Evolutionary conservation across 1,140 invertebrate genomes (phyloP), one percentile per base, ranked within the genome.

Genomic region (Macrostomum lignano): DNA sequence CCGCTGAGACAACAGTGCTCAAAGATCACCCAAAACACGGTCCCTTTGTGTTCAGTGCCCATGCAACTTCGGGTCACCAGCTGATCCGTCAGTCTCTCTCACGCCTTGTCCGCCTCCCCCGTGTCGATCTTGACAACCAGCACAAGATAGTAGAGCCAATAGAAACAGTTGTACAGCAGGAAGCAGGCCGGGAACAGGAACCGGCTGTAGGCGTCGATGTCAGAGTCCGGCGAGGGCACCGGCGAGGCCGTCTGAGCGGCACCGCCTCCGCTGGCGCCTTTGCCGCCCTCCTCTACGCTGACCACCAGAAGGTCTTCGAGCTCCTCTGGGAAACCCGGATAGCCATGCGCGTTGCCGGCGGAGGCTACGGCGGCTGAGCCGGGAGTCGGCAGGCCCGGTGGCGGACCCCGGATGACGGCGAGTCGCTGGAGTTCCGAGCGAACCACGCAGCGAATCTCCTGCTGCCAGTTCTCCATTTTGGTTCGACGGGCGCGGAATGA

Each of bases 401-500:
- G n/a, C n/a, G n/a, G n/a, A n/a, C n/a, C n/a, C n/a, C n/a, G n/a
- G n/a, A n/a, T n/a, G n/a, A n/a, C n/a, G n/a, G n/a, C n/a, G n/a
- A n/a, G n/a, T n/a, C n/a, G n/a, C 9, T 14, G 26, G 6, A 33
- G 20, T 33, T 33, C 32, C 14, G 24, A 9, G 10, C 19, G 32
- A 21, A 33, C 32, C 10, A 20, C 19, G n/a, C 26, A 14, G 7
- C 19, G 32, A 21, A 33, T 25, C 11, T 33, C 32, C 7, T 11
- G 14, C 19, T 33, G 13, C 32, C 32, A 33, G 5, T n/a, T 6
- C 4, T n/a, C 22, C 3, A n/a, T n/a, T n/a, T 11, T 30, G n/a
- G 11, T 17, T 28, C 32, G 32, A 3, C 38, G 23, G 1, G 36
- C 22, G 6, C 37, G 15, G 9, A 35, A 24, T 25, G 40, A 51